Percentiles rank a stretch among this genome's conserved stretches.
These are phyloP conservation scores for Hycleus phaleratus DNA, from an alignment of 1,140 invertebrate genomes.

Conservation along the genomic window DNA sequence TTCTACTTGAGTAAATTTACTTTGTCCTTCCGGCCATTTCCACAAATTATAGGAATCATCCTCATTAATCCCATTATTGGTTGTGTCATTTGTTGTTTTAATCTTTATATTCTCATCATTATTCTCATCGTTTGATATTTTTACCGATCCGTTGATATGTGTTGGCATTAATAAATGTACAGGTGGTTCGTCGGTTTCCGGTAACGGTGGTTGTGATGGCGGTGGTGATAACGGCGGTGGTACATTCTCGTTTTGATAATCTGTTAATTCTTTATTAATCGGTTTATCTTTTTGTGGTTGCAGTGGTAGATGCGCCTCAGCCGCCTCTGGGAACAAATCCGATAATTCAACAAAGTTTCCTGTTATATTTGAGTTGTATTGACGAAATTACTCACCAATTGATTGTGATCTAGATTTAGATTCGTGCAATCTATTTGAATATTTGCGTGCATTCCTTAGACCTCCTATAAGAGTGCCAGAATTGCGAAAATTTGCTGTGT, in stretches of 20 bases:
- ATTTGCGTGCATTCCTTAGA: slow-evolving; percentile 20
- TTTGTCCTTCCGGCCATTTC: slow-evolving; percentile 47
- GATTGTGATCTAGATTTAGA: slow-evolving; percentile 16
- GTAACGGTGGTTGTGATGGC: slow-evolving; percentile 1
- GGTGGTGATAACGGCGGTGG: not conserved
- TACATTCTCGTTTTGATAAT: no score
- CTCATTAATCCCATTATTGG: slow-evolving; percentile 8
- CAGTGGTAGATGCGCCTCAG: slow-evolving; percentile 27
- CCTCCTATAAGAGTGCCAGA: slow-evolving; percentile 19
- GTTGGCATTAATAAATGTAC: slow-evolving; percentile 16
- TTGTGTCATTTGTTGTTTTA: slow-evolving; percentile 35
- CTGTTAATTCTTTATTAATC: no score
- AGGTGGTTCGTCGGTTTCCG: slow-evolving; percentile 1
- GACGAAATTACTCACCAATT: slow-evolving; percentile 17
- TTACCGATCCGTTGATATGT: slow-evolving; percentile 36
- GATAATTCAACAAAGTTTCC: not conserved
- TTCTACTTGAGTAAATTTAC: slow-evolving; percentile 46
- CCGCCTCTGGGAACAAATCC: slow-evolving; percentile 28
- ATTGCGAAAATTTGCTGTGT: not conserved
- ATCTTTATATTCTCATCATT: slow-evolving; percentile 23
- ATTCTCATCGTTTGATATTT: slow-evolving; percentile 18
- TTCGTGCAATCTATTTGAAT: not conserved
- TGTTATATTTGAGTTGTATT: not conserved
- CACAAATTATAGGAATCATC: slow-evolving; percentile 43
- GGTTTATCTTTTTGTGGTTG: slow-evolving; percentile 17